Percentiles rank a stretch among this genome's conserved stretches.
Conservation (phyloP, 1,140 invertebrate genomes). For the Eubasilissa regina region DNA sequence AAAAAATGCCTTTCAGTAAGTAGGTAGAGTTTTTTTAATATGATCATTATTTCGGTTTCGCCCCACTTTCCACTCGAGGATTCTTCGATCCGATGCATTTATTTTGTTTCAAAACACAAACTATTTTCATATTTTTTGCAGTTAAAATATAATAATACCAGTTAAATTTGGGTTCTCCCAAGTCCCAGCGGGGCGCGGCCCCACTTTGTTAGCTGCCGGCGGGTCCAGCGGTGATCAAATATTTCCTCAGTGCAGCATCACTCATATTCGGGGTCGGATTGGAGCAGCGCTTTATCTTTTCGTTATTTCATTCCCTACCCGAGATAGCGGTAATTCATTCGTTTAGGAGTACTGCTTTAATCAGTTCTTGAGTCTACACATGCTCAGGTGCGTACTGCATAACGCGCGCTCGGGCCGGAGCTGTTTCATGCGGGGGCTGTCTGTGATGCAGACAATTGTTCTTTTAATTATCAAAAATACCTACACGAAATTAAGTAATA, state of each 20-base stretch:
- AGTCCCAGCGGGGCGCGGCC: conserved; percentile 22
- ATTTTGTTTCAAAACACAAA: background rate
- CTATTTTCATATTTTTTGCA: background rate
- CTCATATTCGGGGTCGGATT: conserved; percentile 11
- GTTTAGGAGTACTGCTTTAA: background rate
- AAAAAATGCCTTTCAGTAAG: too few relatives aligned
- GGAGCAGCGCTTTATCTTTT: background rate
- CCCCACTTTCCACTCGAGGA: background rate
- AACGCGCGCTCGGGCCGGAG: too few relatives aligned
- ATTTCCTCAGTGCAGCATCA: conserved; percentile 49
- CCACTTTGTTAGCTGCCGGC: conserved; percentile 1
- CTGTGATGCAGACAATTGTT: too few relatives aligned
- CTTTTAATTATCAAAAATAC: too few relatives aligned
- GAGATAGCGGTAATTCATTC: too few relatives aligned
- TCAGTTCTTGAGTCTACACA: background rate
- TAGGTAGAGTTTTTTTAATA: too few relatives aligned
- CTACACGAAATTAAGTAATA: too few relatives aligned
- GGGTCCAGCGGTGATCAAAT: conserved; percentile 50
- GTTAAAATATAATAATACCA: conserved; percentile 7
- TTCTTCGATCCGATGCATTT: conserved; percentile 1
- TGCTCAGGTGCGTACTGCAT: background rate
- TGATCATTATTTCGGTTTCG: background rate
- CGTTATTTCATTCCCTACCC: too few relatives aligned
- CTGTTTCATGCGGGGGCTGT: too few relatives aligned
- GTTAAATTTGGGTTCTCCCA: conserved; percentile 2